These are phyloP conservation scores for Pitta sordida DNA, from an alignment of 2,113 vertebrate genomes.

Conservation along the genomic window DNA sequence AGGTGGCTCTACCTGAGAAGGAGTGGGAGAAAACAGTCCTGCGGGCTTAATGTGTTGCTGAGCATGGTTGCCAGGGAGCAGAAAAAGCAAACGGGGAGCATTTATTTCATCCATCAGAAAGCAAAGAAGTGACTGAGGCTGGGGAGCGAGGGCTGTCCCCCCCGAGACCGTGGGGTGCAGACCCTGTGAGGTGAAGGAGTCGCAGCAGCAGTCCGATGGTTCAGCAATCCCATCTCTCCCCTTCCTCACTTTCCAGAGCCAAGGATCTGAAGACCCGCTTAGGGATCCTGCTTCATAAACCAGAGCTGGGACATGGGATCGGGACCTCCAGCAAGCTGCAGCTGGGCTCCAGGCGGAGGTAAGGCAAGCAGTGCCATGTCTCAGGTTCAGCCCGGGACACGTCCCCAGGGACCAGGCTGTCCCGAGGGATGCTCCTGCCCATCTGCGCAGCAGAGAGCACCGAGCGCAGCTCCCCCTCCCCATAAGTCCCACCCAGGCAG, in stretches of 20 bases:
- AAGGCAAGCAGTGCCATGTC: not conserved
- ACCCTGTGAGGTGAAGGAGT: fast-evolving
- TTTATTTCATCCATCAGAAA: not conserved
- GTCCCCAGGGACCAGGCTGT: not conserved
- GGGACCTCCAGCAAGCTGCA: conserved; percentile 56
- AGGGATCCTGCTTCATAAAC: conserved; percentile 82
- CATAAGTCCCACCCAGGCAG: not conserved
- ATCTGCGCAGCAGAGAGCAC: not conserved
- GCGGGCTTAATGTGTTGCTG: not conserved
- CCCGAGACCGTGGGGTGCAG: not conserved
- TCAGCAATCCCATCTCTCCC: not conserved
- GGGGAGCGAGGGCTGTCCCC: not conserved
- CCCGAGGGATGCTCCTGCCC: not conserved
- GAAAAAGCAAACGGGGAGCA: not conserved
- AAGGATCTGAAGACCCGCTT: conserved; percentile 88
- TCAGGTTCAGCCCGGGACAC: not conserved
- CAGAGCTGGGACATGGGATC: conserved; percentile 62
- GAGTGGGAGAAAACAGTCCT: not conserved
- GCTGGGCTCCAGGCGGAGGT: conserved; percentile 63
- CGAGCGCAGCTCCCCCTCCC: not conserved
- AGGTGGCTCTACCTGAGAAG: not conserved
- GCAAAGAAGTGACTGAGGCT: not conserved
- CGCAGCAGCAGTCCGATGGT: fast-evolving
- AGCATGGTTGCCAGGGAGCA: conserved; percentile 5
- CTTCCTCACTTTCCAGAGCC: conserved; percentile 73